Conservation (phyloP, 2,797 vertebrate genomes). For the Typhlichthys subterraneus region DNA sequence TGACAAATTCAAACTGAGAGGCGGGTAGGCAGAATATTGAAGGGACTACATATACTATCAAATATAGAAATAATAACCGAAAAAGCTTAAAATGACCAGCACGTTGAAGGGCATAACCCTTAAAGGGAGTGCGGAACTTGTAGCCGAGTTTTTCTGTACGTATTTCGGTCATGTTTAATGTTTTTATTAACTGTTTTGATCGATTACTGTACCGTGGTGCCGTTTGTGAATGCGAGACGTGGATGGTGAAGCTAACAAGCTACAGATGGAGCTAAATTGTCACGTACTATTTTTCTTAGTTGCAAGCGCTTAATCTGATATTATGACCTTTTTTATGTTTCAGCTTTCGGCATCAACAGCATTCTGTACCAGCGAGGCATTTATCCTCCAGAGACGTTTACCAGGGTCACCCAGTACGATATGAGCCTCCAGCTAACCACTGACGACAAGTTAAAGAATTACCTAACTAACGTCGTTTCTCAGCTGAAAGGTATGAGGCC, state of each 20-base stretch:
- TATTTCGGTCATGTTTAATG: conserved; percentile 4
- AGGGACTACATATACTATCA: background rate
- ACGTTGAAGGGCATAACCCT: conserved; percentile 86
- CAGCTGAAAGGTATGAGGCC: conserved; percentile 87
- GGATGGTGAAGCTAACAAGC: background rate
- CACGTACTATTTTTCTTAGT: background rate
- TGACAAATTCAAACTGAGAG: conserved; percentile 70
- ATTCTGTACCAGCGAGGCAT: conserved; percentile 96
- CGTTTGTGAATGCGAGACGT: no score
- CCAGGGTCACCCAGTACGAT: conserved; percentile 89
- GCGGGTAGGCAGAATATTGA: conserved; percentile 54
- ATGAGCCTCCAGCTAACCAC: conserved; percentile 91
- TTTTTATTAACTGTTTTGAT: background rate
- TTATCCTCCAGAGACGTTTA: conserved; percentile 93
- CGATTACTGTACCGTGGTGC: no score
- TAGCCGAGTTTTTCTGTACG: conserved; percentile 95
- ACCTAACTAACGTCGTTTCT: conserved; percentile 88
- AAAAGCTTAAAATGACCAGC: conserved; percentile 68
- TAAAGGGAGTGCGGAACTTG: conserved; percentile 89
- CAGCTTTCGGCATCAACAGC: conserved; percentile 96
- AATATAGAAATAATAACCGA: background rate
- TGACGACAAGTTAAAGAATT: conserved; percentile 87
- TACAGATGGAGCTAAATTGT: background rate
- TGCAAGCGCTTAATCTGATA: background rate
- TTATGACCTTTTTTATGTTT: background rate